Evolutionary conservation across 2,113 vertebrate species (phyloP).

Genomic region (Onychorhynchus coronatus): DNA sequence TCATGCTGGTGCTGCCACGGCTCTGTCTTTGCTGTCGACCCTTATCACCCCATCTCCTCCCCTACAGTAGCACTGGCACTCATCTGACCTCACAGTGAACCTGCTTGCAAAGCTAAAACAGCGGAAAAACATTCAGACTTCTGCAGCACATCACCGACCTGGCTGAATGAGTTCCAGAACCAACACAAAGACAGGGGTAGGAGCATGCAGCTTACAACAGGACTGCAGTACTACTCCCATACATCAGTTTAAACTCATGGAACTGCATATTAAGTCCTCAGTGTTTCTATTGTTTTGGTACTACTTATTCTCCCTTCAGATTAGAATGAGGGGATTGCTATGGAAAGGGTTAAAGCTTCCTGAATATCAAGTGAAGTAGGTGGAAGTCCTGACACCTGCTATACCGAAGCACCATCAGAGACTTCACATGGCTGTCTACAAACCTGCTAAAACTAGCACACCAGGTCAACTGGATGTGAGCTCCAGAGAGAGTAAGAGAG

Average conservation of each 20-base stretch:
- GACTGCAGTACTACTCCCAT: not conserved
- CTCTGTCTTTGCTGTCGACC: not conserved
- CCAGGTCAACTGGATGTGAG: not conserved
- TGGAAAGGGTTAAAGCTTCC: not conserved
- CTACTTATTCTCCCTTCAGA: not conserved
- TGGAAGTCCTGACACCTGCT: not conserved
- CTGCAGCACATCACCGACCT: not conserved
- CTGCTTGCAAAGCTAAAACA: slow-evolving; percentile 3
- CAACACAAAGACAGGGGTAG: not conserved
- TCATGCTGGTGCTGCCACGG: not conserved
- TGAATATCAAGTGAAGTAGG: not conserved
- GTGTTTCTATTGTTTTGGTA: not conserved
- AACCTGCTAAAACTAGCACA: not conserved
- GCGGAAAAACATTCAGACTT: slow-evolving; percentile 7
- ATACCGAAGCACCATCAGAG: not conserved
- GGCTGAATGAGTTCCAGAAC: not conserved
- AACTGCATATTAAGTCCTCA: not conserved
- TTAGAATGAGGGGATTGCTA: not conserved
- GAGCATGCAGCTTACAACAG: not conserved
- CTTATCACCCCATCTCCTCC: not conserved
- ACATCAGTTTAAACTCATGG: not conserved
- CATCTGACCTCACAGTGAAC: not conserved
- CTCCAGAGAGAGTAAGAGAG: not conserved
- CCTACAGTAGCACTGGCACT: not conserved
- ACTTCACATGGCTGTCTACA: not conserved